Base-by-base conservation (phyloP, 2,888 invertebrate species). In the Andrena camellia region DNA sequence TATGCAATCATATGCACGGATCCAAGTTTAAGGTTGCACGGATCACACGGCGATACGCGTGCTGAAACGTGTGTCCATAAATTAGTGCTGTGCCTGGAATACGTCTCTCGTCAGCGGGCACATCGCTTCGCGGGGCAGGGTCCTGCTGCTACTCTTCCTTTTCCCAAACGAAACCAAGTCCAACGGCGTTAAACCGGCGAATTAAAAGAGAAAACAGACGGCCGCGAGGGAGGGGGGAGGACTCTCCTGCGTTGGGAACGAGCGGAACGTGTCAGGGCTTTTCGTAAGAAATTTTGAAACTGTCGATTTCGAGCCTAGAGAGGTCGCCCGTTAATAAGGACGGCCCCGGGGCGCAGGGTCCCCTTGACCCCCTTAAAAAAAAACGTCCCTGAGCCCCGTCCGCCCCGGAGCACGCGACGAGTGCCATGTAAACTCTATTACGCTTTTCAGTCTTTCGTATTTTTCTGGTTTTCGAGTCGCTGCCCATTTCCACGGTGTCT, bases 351-450 rank as follows among this genome's bases (percentile, higher is more conserved):
- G 88, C 83, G 82, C 60, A 82, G 86, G 88, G 87, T 92, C 81
- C 91, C 92, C 92, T 92, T 92, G 92, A 92, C 92, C 92, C 90
- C 90, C 85, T 92, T 92, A 83, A 88, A 90, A 42, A 33, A 82
- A 90, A 88, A 87, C 82, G 91, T 89, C 91, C 91, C 90, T 91
- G 91, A 87, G 82, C 81, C 88, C 83, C 85, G 73, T 82, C 74
- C 87, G 85, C 68, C 84, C 84, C 52, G 70, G 81, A 86, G 78
- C 81, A 77, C 78, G 83, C 88, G 78, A 80, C 33, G 81, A 82
- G 81, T 79, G 71, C 78, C 86, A 54, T 71, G 78, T 78, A 81
- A 85, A 82, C 69, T 73, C 78, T 81, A 80, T 82, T 83, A 85
- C 68, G 54, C 80, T 82, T 83, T 79, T 62, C 67, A 64, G 74